These are phyloP conservation scores for Anas platyrhynchos DNA, from an alignment of 2,113 vertebrate species.

Conservation along the genomic window DNA sequence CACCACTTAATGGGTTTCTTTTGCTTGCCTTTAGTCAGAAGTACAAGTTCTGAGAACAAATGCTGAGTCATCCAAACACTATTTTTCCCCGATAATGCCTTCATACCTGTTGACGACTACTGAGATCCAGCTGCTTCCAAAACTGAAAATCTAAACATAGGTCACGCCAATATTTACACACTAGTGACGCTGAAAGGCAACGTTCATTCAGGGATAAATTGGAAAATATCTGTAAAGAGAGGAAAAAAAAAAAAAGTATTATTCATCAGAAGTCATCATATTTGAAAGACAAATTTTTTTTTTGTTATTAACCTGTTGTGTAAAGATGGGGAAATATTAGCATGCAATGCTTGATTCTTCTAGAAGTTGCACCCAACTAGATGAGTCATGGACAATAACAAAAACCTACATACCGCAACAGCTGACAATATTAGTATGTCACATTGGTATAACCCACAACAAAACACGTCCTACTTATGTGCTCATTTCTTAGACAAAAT, in stretches of 20 bases:
- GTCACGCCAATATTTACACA: slow-evolving; percentile 98
- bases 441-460: background rate
- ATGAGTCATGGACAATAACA: background rate
- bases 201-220: slow-evolving; percentile 95
- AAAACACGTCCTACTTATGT: background rate
- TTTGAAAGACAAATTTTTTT: background rate
- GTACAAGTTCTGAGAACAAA: background rate
- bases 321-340: background rate
- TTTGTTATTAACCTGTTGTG: background rate
- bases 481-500: background rate
- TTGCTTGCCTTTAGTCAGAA: background rate
- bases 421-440: background rate
- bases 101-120: slow-evolving; percentile 94
- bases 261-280: background rate
- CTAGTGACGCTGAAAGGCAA: slow-evolving; percentile 93
- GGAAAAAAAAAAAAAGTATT: background rate
- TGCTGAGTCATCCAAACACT: background rate
- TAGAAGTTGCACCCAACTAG: background rate
- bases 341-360: background rate
- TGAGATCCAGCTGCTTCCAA: slow-evolving; percentile 98
- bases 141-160: slow-evolving; percentile 99
- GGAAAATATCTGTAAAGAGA: slow-evolving; percentile 89
- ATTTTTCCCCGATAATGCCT: background rate
- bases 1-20: background rate
- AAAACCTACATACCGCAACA: background rate